phyloP scores from a whole-genome alignment of 2,797 vertebrate species.

The Danio choprae region DNA sequence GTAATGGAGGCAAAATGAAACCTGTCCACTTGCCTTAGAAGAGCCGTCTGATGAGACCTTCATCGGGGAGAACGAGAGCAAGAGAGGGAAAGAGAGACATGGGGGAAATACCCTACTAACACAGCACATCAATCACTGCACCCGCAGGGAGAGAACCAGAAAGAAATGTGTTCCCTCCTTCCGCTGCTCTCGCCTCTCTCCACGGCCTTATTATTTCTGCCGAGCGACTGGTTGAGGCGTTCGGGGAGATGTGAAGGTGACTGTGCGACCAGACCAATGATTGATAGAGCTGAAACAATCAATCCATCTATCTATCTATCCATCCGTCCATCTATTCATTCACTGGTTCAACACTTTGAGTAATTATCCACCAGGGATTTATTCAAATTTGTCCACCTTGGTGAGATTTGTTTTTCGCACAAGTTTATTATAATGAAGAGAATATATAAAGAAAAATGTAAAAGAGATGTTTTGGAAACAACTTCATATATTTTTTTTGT shows the following conservation, averaged over 20 bases:
- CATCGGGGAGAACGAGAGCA: constrained; percentile 55
- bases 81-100: constrained; percentile 41
- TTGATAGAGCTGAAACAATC: constrained; percentile 56
- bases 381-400: not conserved
- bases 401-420: not conserved
- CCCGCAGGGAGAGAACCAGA: constrained; percentile 49
- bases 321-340: constrained; percentile 10
- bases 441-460: not conserved
- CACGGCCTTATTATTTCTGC: constrained; percentile 58
- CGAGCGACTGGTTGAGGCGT: constrained; percentile 46
- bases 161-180: constrained; percentile 37
- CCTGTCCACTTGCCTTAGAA: constrained; percentile 69
- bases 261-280: constrained; percentile 40
- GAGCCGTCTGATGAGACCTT: constrained; percentile 71
- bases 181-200: constrained; percentile 36
- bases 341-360: constrained; percentile 15
- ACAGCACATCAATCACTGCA: constrained; percentile 63
- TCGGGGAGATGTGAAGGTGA: constrained; percentile 52
- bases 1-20: constrained; percentile 75
- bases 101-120: constrained; percentile 53
- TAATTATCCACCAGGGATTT: constrained; percentile 37
- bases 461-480: too few species aligned
- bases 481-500: too few species aligned
- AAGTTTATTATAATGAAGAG: not conserved
- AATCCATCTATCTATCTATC: constrained; percentile 49